A percentile compares a stretch with the other conserved stretches of the same genome.
Conservation (phyloP, 2,113 vertebrate genomes). For the Odobenus rosmarus region DNA sequence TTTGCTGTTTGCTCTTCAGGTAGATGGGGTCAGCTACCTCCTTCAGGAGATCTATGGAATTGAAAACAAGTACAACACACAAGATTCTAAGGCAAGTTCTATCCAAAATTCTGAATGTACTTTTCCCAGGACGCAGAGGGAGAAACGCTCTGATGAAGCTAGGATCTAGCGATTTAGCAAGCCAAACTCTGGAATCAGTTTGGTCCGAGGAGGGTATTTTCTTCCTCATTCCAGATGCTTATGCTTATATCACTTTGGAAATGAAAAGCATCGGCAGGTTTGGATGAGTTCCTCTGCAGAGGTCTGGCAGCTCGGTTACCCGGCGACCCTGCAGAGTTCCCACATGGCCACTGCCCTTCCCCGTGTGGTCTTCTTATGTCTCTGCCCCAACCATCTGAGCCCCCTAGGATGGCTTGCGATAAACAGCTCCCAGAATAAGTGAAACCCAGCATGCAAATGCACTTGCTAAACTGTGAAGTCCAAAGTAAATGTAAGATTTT, state of each 20-base stretch:
- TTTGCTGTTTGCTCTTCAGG: slow-evolving; percentile 84
- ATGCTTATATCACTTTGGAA: neutral
- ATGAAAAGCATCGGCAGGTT: neutral
- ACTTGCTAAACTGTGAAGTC: neutral
- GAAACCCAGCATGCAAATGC: neutral
- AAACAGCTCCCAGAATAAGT: neutral
- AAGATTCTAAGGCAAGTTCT: slow-evolving; percentile 92
- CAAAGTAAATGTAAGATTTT: accelerated
- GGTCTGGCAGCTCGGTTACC: neutral
- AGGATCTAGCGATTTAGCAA: accelerated
- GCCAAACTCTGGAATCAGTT: neutral
- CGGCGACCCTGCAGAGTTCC: neutral
- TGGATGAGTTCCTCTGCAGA: neutral
- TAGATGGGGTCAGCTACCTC: slow-evolving; percentile 98
- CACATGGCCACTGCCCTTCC: too few relatives aligned
- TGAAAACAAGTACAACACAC: slow-evolving; percentile 98
- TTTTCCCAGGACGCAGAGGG: neutral
- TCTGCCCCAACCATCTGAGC: neutral
- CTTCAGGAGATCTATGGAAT: slow-evolving; percentile 99
- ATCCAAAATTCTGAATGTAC: neutral
- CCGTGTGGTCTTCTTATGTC: neutral
- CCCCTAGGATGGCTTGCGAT: neutral
- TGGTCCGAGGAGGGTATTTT: neutral
- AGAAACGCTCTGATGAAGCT: neutral
- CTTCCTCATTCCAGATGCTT: neutral